Percentiles rank a stretch among this genome's conserved stretches.
phyloP scores from a whole-genome alignment of 1,140 invertebrate species.

The Drosophila busckii region DNA sequence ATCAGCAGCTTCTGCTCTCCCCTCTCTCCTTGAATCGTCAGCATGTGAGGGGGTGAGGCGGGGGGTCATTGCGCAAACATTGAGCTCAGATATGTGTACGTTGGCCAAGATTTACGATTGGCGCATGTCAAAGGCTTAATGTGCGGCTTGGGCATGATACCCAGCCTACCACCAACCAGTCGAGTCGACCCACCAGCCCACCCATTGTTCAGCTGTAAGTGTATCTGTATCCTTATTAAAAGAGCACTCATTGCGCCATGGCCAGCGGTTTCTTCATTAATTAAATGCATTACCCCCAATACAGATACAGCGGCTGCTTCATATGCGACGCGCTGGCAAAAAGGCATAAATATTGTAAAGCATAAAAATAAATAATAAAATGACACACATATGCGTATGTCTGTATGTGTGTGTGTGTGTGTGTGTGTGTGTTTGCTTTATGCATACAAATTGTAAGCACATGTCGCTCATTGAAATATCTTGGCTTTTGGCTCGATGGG shows the following conservation, averaged over 20 bases:
- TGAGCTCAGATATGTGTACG: slow-evolving; percentile 75
- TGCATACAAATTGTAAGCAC: slow-evolving; percentile 61
- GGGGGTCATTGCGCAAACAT: slow-evolving; percentile 53
- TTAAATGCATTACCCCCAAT: slow-evolving; percentile 56
- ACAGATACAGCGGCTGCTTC: slow-evolving; percentile 31
- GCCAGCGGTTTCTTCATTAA: slow-evolving; percentile 65
- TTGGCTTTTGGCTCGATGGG: neutral
- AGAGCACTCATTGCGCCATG: slow-evolving; percentile 1
- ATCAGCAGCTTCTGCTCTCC: neutral
- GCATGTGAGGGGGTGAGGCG: too few species aligned
- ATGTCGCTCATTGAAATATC: slow-evolving; percentile 46
- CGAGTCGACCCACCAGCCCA: neutral
- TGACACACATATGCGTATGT: neutral
- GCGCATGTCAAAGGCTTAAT: slow-evolving; percentile 78
- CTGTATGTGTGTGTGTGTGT: neutral
- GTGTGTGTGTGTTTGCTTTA: slow-evolving; percentile 33
- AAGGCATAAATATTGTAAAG: slow-evolving; percentile 73
- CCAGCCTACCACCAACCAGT: neutral
- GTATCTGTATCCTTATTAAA: slow-evolving; percentile 68
- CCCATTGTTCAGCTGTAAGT: slow-evolving; percentile 20
- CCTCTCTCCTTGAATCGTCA: neutral
- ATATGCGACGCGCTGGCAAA: slow-evolving; percentile 61
- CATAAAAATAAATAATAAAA: slow-evolving; percentile 71
- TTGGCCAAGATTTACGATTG: slow-evolving; percentile 78
- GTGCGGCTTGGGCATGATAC: slow-evolving; percentile 15